Evolutionary conservation across 2,113 vertebrate genomes (phyloP).

Genomic region (Chinchilla lanigera): DNA sequence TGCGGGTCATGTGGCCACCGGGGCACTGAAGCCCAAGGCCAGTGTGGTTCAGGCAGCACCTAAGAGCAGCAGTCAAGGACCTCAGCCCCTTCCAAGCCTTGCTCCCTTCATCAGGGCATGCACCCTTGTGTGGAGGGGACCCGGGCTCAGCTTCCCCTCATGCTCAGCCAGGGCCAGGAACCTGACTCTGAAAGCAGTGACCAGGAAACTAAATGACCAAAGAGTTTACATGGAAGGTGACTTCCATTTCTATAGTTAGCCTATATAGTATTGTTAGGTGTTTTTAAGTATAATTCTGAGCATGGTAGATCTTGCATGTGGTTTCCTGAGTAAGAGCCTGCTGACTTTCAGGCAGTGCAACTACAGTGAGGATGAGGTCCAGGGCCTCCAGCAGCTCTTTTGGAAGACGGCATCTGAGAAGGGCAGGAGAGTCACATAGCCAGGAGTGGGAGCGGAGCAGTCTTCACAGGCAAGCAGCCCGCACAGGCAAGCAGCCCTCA

Average conservation of each 20-base stretch:
- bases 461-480: neutral
- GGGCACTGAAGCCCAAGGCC: neutral
- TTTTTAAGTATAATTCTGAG: neutral
- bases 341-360: neutral
- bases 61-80: neutral
- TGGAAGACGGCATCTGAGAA: neutral
- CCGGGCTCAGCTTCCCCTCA: neutral
- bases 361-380: neutral
- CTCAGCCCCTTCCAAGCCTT: neutral
- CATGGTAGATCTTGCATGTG: fast-evolving
- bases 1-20: no score
- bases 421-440: neutral
- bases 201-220: fast-evolving
- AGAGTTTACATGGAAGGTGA: neutral
- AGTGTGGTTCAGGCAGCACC: neutral
- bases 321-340: neutral
- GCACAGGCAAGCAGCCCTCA: neutral
- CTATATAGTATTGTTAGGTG: fast-evolving
- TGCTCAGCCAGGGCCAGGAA: neutral
- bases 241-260: fast-evolving
- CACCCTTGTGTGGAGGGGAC: neutral
- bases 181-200: neutral
- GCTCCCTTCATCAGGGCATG: neutral
- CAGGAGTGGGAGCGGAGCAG: neutral
- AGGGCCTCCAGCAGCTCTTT: neutral